phyloP scores from a whole-genome alignment of 1,140 invertebrate species.

The Wasmannia auropunctata region DNA sequence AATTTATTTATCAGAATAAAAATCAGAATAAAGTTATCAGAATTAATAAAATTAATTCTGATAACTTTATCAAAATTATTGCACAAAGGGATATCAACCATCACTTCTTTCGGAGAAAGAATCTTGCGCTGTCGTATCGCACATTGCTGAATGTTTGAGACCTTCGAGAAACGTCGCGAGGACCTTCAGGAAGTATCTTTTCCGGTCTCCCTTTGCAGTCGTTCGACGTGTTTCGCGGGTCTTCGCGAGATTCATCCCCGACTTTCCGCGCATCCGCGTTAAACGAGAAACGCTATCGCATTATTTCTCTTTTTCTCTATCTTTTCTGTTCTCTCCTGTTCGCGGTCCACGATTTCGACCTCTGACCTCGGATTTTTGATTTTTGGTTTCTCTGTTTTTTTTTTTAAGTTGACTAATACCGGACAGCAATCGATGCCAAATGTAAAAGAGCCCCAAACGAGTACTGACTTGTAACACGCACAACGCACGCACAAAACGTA shows the following conservation, averaged over 20 bases:
- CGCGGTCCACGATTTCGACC: constrained; percentile 6
- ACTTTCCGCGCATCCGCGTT: constrained; percentile 32
- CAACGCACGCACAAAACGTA: constrained; percentile 83
- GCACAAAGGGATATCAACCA: not conserved
- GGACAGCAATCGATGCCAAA: constrained; percentile 84
- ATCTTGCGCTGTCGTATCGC: not conserved
- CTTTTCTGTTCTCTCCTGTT: not conserved
- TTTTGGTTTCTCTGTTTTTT: constrained; percentile 83
- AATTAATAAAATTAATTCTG: no score
- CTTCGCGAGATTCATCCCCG: not conserved
- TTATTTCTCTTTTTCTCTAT: not conserved
- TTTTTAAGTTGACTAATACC: constrained; percentile 86
- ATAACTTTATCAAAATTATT: not conserved
- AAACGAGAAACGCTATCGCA: not conserved
- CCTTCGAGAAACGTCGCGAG: not conserved
- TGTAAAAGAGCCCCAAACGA: constrained; percentile 84
- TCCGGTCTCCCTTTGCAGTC: no score
- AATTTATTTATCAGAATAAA: no score
- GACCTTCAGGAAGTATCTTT: not conserved
- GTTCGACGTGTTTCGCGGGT: not conserved
- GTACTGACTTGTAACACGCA: constrained; percentile 85
- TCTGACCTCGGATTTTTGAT: constrained; percentile 80
- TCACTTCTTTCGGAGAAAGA: not conserved
- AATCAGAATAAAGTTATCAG: no score
- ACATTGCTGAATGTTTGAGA: not conserved